phyloP scores from a whole-genome alignment of 2,113 vertebrate species.

The Nicator chloris region DNA sequence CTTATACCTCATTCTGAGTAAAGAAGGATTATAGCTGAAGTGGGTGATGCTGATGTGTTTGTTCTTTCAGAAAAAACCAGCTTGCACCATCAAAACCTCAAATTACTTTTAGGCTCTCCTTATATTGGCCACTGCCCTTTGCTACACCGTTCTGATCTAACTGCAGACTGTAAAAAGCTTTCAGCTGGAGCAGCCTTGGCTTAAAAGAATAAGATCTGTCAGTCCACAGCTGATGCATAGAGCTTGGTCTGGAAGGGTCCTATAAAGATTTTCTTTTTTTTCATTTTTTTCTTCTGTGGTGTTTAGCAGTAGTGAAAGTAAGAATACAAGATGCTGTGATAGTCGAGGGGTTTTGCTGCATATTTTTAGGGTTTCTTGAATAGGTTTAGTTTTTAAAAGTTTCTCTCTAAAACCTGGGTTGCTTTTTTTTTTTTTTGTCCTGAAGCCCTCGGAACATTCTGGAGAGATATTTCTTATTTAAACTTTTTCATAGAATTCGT shows the following conservation, averaged over 20 bases:
- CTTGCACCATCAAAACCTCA: neutral
- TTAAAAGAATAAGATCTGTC: neutral
- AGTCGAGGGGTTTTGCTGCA: neutral
- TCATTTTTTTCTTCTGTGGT: neutral
- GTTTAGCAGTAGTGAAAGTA: neutral
- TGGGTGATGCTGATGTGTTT: neutral
- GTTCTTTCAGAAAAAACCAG: neutral
- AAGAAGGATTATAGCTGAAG: neutral
- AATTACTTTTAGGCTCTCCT: neutral
- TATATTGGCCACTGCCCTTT: neutral
- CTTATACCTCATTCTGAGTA: neutral
- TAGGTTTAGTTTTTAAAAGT: neutral
- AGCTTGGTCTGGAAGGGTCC: neutral
- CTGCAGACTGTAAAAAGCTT: neutral
- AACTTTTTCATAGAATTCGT: neutral
- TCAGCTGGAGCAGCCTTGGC: neutral
- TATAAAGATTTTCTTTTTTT: neutral
- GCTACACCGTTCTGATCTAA: neutral
- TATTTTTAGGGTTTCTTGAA: neutral
- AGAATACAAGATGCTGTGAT: neutral
- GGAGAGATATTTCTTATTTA: neutral
- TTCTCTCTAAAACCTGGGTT: neutral
- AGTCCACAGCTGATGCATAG: neutral
- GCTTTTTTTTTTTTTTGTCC: neutral
- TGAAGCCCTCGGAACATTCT: neutral